These are phyloP conservation scores for Physocephala rufipes DNA, from an alignment of 2,888 invertebrate genomes.

Conservation along the genomic window DNA sequence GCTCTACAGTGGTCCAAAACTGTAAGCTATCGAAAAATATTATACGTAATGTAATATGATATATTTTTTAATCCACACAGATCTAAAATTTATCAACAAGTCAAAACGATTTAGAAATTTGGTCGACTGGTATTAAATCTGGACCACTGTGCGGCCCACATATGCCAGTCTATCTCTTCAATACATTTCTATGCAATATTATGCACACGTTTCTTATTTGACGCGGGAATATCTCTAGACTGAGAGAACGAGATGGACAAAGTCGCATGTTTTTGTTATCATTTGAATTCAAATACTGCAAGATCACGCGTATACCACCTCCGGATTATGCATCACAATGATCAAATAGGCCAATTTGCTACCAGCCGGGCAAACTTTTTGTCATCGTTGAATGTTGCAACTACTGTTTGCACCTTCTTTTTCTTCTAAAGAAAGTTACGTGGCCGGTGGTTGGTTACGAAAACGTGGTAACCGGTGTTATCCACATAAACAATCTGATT, in stretches of 20 bases:
- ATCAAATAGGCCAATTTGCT: slow-evolving; percentile 34
- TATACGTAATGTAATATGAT: no score
- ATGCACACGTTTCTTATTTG: background rate
- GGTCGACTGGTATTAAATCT: slow-evolving; percentile 10
- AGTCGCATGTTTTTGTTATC: no score
- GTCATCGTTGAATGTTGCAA: slow-evolving; percentile 38
- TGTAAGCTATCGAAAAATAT: no score
- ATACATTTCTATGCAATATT: background rate
- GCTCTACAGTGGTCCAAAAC: no score
- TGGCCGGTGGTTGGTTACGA: background rate
- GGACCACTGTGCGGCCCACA: slow-evolving; percentile 18
- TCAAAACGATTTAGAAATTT: no score
- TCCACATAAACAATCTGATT: background rate
- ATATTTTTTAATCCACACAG: no score
- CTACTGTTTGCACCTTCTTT: slow-evolving; percentile 54
- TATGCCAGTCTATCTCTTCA: background rate
- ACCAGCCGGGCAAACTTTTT: slow-evolving; percentile 24
- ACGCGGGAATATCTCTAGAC: background rate
- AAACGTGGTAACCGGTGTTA: background rate
- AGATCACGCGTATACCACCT: background rate
- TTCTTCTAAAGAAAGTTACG: no score
- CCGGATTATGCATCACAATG: slow-evolving; percentile 8
- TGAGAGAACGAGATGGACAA: background rate
- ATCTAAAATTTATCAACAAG: no score
- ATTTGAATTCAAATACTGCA: background rate